Evolutionary conservation across 2,888 invertebrate genomes (phyloP).

Genomic region (Tholera decimalis): DNA sequence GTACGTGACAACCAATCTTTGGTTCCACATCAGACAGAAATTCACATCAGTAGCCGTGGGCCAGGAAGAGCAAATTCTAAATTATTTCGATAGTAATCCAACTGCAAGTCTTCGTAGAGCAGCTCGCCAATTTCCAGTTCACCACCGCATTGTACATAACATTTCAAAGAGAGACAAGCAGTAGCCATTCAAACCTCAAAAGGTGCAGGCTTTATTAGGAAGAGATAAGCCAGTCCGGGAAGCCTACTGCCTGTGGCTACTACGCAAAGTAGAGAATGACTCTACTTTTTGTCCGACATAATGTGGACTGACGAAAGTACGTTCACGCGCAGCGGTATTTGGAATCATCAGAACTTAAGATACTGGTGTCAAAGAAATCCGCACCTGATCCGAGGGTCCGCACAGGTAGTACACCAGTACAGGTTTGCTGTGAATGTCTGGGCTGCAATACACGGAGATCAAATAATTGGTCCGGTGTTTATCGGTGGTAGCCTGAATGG

Average conservation of each 20-base stretch:
- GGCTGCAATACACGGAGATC: slow-evolving; percentile 9
- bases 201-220: slow-evolving; percentile 2
- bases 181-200: neutral
- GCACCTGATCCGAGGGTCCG: neutral
- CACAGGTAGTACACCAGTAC: slow-evolving; percentile 4
- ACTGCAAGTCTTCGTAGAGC: slow-evolving; percentile 1
- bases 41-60: no score
- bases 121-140: neutral
- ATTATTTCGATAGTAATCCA: slow-evolving; percentile 2
- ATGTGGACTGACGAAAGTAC: no score
- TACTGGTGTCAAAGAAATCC: slow-evolving; percentile 5
- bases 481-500: slow-evolving; percentile 4
- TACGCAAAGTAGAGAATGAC: slow-evolving; percentile 3
- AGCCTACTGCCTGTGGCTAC: slow-evolving; percentile 5
- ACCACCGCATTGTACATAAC: slow-evolving; percentile 1
- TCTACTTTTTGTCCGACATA: neutral
- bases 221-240: slow-evolving; percentile 5
- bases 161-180: slow-evolving; percentile 8
- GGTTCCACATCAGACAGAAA: no score
- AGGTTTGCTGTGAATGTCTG: slow-evolving; percentile 9
- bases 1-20: no score
- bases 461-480: no score
- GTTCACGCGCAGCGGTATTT: slow-evolving; percentile 9
- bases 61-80: neutral
- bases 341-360: neutral